Evolutionary conservation across 1,140 invertebrate genomes (phyloP).

Genomic region (Ditylenchus dipsaci): DNA sequence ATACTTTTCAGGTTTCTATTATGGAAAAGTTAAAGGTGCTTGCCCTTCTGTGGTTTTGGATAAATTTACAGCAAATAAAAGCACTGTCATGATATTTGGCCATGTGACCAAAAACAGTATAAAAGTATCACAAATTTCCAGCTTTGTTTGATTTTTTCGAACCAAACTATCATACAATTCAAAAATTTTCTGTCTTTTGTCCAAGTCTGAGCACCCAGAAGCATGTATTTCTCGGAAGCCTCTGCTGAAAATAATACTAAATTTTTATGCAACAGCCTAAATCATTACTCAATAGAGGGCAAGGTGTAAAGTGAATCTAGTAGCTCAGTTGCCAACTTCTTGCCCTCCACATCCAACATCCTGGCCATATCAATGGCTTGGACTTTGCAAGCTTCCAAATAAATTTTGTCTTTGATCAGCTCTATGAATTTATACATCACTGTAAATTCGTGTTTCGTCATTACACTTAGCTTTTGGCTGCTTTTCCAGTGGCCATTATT

Average conservation of each 20-base stretch:
- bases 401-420: neutral
- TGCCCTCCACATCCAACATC: neutral
- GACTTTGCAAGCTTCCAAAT: slow-evolving; percentile 1
- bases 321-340: neutral
- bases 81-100: too few species aligned
- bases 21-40: too few species aligned
- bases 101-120: neutral
- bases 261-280: neutral
- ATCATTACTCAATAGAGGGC: neutral
- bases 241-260: slow-evolving; percentile 1
- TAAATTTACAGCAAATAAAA: too few species aligned
- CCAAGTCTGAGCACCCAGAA: slow-evolving; percentile 6
- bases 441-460: slow-evolving; percentile 7
- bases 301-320: neutral
- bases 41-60: too few species aligned
- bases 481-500: neutral
- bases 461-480: slow-evolving; percentile 5
- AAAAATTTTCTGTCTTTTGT: slow-evolving; percentile 13
- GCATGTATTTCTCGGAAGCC: slow-evolving; percentile 7
- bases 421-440: slow-evolving; percentile 10
- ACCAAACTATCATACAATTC: slow-evolving; percentile 18
- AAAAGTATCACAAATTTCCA: slow-evolving; percentile 8
- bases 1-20: too few species aligned
- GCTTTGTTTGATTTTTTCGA: slow-evolving; percentile 11
- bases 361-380: neutral